Evolutionary conservation across 1,140 invertebrate species (phyloP), one percentile per base, ranked within the genome.

Genomic region (Pseudobourletiella spinata): DNA sequence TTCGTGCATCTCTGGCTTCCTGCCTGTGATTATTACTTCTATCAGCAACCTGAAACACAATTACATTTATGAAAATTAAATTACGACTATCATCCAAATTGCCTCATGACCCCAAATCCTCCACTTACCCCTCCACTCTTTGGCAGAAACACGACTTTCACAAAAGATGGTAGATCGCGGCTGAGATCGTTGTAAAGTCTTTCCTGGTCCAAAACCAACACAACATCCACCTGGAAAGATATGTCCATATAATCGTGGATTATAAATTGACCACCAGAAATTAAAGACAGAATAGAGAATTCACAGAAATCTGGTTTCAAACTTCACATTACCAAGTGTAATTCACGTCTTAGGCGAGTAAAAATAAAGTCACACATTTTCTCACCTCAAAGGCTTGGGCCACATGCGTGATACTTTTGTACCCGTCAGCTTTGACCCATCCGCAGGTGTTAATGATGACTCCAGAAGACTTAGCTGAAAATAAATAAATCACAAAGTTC

Each of bases 401-500:
- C 3, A 91, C 85, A 71, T 95, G 89, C 11, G 86, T 83, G 14
- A 93, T 73, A 44, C 87, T 79, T 71, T 86, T 86, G 72, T 93
- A 95, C 0, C 91, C 93, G 6, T 84, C 86, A 1, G 84, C 88
- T 78, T 95, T 93, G 0, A 98, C 85, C 94, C 94, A 99, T 1
- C 95, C 95, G 72, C 93, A 95, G 0, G 96, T 99, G 73, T 99
- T 99, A 54, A 99, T 95, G 32, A 99, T 86, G 1, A 92, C 87
- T n/a, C 96, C 96, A 28, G 93, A 95, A 43, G 81, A 80, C 73
- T 87, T 86, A 0, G 87, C 88, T 88, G 72, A 14, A 77, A 76
- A 73, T 69, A 75, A 76, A 66, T 69, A 15, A 63, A 18, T 28
- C n/a, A 39, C n/a, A n/a, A n/a, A n/a, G n/a, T n/a, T n/a, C n/a